Base-by-base conservation (phyloP, 2,797 vertebrate species). In the Choloepus didactylus region DNA sequence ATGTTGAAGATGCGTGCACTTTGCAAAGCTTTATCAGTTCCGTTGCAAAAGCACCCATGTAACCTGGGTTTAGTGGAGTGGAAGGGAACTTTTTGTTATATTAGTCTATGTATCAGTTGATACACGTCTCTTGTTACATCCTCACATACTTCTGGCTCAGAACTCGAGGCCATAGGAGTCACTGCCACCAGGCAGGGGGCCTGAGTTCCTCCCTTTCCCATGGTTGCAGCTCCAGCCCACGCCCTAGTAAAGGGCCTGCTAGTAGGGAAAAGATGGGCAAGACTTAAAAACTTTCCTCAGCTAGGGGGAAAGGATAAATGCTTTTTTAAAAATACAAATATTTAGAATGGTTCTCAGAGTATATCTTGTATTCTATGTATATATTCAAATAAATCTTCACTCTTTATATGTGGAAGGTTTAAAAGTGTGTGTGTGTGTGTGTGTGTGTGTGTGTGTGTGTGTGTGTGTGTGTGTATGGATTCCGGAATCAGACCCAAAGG, bases 261-360 rank as follows among this genome's bases (percentile, higher is more conserved):
- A n/a, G 5, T 14, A 60, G 67, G 49, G 80, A 96, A 96, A 91
- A 89, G 8, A 67, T 2, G 23, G 25, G 38, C 2, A 49, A 89
- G 81, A 76, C 49, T 73, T 95, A 56, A 59, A 84, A 89, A 73
- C 31, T 64, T 90, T 90, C 19, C 51, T 94, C 49, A 51, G 66
- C 16, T 54, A 89, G 21, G 23, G 29, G 18, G 60, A 79, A 82
- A 66, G 14, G n/a, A 76, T 35, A 81, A 67, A 60, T 75, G 60
- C 21, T 64, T 94, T 92, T 59, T 72, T 25, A 6, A n/a, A 80
- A 70, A 64, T 8, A 12, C 14, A 59, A 62, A 41, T 60, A 73
- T 91, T 73, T 81, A 77, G 31, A 80, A 38, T 76, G 38, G 5
- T 72, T 89, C n/a, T 80, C 18, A 94, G 3, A 54, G n/a, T 7